Conservation (phyloP, 2,113 vertebrate species). For the Bubo bubo region DNA sequence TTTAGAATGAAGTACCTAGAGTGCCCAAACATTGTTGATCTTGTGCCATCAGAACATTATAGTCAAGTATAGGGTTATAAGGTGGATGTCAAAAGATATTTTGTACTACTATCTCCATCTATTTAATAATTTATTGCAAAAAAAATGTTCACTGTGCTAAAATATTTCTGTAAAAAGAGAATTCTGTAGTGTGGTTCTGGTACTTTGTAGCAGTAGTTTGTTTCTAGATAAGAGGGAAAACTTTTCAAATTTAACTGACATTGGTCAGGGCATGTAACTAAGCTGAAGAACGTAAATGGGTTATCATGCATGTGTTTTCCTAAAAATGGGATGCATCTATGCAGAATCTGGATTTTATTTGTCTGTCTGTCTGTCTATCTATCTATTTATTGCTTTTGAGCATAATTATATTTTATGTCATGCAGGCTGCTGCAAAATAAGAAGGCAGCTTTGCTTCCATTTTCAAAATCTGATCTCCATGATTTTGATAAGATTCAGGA, state of each 20-base stretch:
- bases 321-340: background rate
- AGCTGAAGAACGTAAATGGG: background rate
- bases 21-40: background rate
- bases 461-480: background rate
- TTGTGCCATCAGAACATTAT: background rate
- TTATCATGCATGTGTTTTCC: background rate
- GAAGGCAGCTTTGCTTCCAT: background rate
- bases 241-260: background rate
- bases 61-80: background rate
- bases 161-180: background rate
- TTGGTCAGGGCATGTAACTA: background rate
- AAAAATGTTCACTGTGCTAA: background rate
- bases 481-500: background rate
- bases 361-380: background rate
- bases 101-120: background rate
- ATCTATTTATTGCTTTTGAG: background rate
- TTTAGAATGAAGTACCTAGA: background rate
- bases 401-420: background rate
- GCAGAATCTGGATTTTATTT: background rate
- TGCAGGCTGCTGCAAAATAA: background rate
- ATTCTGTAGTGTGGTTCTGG: background rate
- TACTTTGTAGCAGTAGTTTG: background rate
- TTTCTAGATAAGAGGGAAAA: background rate
- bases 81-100: background rate
- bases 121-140: background rate